Evolutionary conservation across 1,140 invertebrate genomes (phyloP), one percentile per base, ranked within the genome.

Genomic region (Aporrectodea caliginosa): DNA sequence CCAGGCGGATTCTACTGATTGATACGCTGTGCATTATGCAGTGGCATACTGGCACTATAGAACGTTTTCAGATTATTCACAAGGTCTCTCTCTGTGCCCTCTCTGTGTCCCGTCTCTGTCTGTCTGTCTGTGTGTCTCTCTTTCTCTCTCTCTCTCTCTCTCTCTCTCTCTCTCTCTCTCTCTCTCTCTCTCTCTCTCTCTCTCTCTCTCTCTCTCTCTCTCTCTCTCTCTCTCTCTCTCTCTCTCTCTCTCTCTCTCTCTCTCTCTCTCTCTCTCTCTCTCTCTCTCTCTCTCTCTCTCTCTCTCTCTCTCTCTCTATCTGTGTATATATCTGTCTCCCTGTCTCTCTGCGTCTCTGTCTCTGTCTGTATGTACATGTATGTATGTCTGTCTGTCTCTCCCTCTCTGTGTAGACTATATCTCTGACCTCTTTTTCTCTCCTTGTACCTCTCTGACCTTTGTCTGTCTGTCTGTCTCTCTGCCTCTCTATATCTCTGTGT

Each of bases 231-330:
- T 58, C 43, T 58, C 43, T 58, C 43, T 58, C 43, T 58, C 43
- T 58, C 43, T 58, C 43, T 58, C 43, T 58, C 43, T 58, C 43
- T 58, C 43, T 58, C 43, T 58, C 43, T 58, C 43, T 58, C 43
- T 58, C 43, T 58, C 43, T 58, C 43, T 58, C 43, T 58, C 43
- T 58, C 43, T 58, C 43, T 58, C 43, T 58, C 43, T 58, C 43
- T 58, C 43, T 58, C 43, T 58, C 6, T 22, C 22, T 6, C 6
- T 58, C 6, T 22, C 22, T 6, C 43, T 6, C 6, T 22, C 6
- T 58, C 43, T 58, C 6, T 12, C 6, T 58, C 43, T 22, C 6
- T 58, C 22, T 58, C 6, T 58, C 43, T 58, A 6, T 6, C 43
- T 58, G 6, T 22, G 6, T 22, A 12, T 58, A 6, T 58, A 6